These are phyloP conservation scores for Apamea anceps DNA, from an alignment of 2,888 invertebrate genomes.

Conservation along the genomic window DNA sequence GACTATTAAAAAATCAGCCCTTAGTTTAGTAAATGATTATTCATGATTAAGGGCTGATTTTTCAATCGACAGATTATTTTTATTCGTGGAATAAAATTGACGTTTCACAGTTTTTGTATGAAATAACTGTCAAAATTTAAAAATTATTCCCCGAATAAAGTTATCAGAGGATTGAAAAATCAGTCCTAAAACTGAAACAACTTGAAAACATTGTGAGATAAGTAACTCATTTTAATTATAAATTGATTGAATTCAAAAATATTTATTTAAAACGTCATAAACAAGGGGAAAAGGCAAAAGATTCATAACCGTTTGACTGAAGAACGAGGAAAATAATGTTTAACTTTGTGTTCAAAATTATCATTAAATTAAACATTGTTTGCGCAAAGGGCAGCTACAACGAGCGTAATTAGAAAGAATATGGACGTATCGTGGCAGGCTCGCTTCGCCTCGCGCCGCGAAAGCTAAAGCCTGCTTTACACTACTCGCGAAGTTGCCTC, in stretches of 20 bases:
- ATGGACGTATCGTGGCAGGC: constrained; percentile 52
- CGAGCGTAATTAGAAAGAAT: constrained; percentile 55
- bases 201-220: neutral
- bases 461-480: too few relatives aligned
- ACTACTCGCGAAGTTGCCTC: too few relatives aligned
- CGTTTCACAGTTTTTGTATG: too few relatives aligned
- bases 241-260: neutral
- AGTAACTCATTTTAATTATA: neutral
- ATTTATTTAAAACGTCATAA: neutral
- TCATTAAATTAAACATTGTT: constrained; percentile 37
- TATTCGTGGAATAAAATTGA: too few relatives aligned
- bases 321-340: neutral
- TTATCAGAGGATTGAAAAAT: too few relatives aligned
- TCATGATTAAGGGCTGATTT: too few relatives aligned
- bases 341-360: constrained; percentile 15
- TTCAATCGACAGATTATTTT: too few relatives aligned
- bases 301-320: neutral
- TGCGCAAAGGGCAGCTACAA: constrained; percentile 29
- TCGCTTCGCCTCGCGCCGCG: constrained; percentile 57
- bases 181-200: neutral
- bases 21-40: neutral
- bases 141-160: too few relatives aligned
- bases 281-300: neutral
- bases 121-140: too few relatives aligned
- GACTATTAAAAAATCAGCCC: too few relatives aligned